Evolutionary conservation across 2,113 vertebrate genomes (phyloP).

Genomic region (Neodon shergylaensis): DNA sequence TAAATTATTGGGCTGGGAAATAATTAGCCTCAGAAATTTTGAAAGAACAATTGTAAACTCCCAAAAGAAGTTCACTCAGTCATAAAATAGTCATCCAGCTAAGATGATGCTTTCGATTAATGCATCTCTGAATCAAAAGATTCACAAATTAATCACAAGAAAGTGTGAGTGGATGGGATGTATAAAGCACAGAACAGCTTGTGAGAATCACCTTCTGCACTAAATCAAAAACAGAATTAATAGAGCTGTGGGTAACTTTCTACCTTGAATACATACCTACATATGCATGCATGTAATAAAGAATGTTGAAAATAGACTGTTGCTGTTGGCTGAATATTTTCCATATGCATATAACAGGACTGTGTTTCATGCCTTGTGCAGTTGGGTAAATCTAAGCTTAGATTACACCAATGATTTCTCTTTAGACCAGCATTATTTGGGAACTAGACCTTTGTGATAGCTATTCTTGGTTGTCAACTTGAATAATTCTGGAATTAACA

Average conservation of each 20-base stretch:
- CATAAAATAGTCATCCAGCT: constrained; percentile 47
- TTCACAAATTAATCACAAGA: constrained; percentile 57
- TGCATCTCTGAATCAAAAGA: constrained; percentile 63
- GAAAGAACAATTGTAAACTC: constrained; percentile 11
- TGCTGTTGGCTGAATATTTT: not conserved
- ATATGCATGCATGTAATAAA: not conserved
- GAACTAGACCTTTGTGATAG: not conserved
- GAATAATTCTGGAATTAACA: not conserved
- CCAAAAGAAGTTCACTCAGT: constrained; percentile 51
- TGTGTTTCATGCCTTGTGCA: not conserved
- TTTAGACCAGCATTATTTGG: not conserved
- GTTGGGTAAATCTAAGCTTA: not conserved
- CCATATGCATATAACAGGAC: not conserved
- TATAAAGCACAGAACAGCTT: constrained; percentile 12
- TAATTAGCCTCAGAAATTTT: not conserved
- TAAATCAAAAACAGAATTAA: not conserved
- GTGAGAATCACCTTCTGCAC: not conserved
- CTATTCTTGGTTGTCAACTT: not conserved
- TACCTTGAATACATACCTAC: not conserved
- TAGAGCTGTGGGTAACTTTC: not conserved
- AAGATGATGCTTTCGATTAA: constrained; percentile 41
- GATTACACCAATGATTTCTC: not conserved
- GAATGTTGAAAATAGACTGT: not conserved
- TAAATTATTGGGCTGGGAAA: constrained; percentile 6
- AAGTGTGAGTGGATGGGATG: constrained; percentile 23